phyloP scores from a whole-genome alignment of 2,888 invertebrate genomes.

The Sphaerophoria rueppellii region DNA sequence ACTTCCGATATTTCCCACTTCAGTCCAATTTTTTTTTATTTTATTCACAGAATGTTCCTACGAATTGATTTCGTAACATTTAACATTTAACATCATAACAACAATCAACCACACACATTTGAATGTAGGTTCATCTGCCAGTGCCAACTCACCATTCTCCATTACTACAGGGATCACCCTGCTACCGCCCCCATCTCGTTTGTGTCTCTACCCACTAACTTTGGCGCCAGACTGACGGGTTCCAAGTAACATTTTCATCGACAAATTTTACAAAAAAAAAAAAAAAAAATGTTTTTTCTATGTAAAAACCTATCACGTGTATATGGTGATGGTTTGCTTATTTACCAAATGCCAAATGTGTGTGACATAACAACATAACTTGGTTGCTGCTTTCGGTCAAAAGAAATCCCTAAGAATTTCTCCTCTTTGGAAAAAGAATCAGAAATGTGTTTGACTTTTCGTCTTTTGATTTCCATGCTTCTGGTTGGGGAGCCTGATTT shows the following conservation, averaged over 20 bases:
- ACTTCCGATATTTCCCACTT: too few relatives aligned
- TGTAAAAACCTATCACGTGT: conserved; percentile 38
- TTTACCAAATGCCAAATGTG: conserved; percentile 17
- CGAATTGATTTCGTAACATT: background rate
- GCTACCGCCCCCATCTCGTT: background rate
- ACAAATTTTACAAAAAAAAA: conserved; percentile 54
- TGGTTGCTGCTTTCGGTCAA: conserved; percentile 10
- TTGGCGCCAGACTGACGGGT: conserved; percentile 69
- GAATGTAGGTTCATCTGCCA: conserved; percentile 26
- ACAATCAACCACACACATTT: background rate
- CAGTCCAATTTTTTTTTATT: too few relatives aligned
- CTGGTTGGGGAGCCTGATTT: background rate
- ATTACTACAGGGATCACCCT: background rate
- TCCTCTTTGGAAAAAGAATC: background rate
- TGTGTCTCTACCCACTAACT: background rate
- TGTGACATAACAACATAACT: conserved; percentile 16
- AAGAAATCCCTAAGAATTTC: conserved; percentile 19
- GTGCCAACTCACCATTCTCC: conserved; percentile 7
- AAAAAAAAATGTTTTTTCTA: conserved; percentile 25
- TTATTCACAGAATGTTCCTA: too few relatives aligned
- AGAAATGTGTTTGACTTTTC: conserved; percentile 10
- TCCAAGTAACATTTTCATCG: conserved; percentile 49
- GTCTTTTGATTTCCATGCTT: background rate
- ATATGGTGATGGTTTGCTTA: background rate
- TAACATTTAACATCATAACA: conserved; percentile 5